Conservation (phyloP, 92 coral and sea anemone genomes). For the Phymanthus crucifer region DNA sequence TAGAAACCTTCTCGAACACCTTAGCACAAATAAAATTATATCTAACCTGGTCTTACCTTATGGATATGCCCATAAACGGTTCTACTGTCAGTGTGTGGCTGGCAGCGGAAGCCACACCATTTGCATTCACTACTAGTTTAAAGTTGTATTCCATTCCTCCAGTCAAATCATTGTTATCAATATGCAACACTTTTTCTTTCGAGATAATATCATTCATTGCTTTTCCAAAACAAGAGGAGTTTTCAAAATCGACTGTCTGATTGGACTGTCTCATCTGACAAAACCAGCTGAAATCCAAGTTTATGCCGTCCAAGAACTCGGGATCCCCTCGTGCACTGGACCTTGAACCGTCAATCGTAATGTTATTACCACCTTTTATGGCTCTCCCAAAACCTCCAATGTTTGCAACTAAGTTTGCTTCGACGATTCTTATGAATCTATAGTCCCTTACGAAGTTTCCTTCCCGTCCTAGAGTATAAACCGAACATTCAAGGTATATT, state of each 20-base stretch:
- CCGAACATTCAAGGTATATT: constrained; percentile 19
- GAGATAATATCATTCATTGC: constrained; percentile 8
- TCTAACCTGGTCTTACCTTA: constrained; percentile 14
- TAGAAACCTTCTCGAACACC: too few species aligned
- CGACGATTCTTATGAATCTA: constrained; percentile 28
- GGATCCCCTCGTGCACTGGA: constrained; percentile 29
- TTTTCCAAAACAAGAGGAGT: constrained; percentile 17
- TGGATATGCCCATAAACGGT: background rate
- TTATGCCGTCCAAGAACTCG: constrained; percentile 4
- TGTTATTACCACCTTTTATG: constrained; percentile 14
- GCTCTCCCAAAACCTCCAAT: constrained; percentile 30
- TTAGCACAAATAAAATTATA: too few species aligned
- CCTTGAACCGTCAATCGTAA: constrained; percentile 37
- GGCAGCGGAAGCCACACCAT: background rate
- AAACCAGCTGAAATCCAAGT: constrained; percentile 23
- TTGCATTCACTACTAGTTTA: constrained; percentile 14
- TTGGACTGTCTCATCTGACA: constrained; percentile 4
- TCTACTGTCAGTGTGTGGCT: constrained; percentile 15
- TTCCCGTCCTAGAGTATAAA: background rate
- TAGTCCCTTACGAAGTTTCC: constrained; percentile 21
- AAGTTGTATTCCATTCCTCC: constrained; percentile 15
- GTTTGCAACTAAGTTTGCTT: constrained; percentile 37
- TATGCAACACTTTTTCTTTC: background rate
- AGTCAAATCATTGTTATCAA: constrained; percentile 12
- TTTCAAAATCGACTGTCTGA: background rate